Percentiles rank a stretch among this genome's conserved stretches.
Conservation (phyloP, 2,797 vertebrate species). For the Anguilla obscura region DNA sequence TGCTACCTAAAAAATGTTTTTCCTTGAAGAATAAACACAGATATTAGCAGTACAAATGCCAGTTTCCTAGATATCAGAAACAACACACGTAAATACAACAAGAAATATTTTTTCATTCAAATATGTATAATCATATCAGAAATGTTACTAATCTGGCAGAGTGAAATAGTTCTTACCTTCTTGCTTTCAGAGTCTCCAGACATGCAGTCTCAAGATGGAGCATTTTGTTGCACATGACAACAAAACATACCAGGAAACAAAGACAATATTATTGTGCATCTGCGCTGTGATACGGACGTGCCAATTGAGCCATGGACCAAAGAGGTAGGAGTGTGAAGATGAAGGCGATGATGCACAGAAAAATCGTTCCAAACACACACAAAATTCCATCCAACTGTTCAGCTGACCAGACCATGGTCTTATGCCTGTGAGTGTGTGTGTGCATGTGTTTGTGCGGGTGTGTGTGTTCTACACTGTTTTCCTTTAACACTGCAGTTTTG, state of each 20-base stretch:
- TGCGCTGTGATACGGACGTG: constrained; percentile 46
- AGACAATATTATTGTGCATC: constrained; percentile 61
- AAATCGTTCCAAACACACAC: constrained; percentile 49
- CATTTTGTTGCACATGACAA: constrained; percentile 59
- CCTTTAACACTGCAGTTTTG: not conserved
- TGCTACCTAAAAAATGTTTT: not conserved
- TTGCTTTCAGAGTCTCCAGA: constrained; percentile 25
- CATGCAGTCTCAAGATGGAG: constrained; percentile 28
- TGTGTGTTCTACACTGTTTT: not conserved
- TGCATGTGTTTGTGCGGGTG: not conserved
- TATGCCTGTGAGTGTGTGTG: not conserved
- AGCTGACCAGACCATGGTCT: constrained; percentile 55
- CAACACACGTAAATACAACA: not conserved
- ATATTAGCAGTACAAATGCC: not conserved
- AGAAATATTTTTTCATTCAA: not conserved
- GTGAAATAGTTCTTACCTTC: not conserved
- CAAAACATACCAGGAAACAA: constrained; percentile 48
- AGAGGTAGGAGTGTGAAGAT: constrained; percentile 61
- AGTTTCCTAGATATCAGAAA: not conserved
- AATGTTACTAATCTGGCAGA: not conserved
- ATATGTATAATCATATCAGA: not conserved
- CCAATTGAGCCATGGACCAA: constrained; percentile 55
- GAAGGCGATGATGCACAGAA: constrained; percentile 57
- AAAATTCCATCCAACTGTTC: constrained; percentile 46
- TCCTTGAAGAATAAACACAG: not conserved